Base-by-base conservation (phyloP, 2,888 invertebrate genomes). In the Elysia crispata region DNA sequence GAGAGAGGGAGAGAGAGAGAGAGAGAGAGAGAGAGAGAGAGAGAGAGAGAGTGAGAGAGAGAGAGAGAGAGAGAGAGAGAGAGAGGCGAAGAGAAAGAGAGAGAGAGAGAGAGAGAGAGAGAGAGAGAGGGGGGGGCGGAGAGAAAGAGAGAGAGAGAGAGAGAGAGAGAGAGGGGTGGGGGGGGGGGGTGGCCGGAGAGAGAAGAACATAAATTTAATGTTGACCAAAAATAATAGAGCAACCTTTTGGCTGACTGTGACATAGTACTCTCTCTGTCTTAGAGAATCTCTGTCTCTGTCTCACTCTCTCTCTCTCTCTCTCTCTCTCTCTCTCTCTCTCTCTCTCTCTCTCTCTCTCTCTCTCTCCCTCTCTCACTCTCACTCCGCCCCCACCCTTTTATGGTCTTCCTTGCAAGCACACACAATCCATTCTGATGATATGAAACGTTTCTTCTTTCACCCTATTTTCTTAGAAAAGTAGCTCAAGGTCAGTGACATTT, bases 251-350 rank as follows among this genome's bases (percentile, higher is more conserved):
- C 41, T 33, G 33, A 23, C 41, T 33, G 41, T 41, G 15, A 13
- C 41, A 30, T 30, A 31, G 8, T 41, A 13, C 54, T 6, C 41
- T 54, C 73, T 73, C 73, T 25, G 54, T 73, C 73, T 73, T 31
- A 54, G 54, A 54, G 54, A 54, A 25, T 73, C 54, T 54, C 6
- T 54, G 54, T 73, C 25, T 54, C 73, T 73, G 54, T 73, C 73
- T 49, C 73, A 54, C 73, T 73, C 73, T 73, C 73, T 73, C 73
- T 73, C 28, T 50, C 54, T 73, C 54, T 73, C n/a, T 13, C 28
- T 54, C 15, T 73, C 25, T 25, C 73, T 73, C 57, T 54, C 54
- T 54, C 57, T 54, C 54, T 50, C 13, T 54, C 54, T 50, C 54
- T 73, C 54, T 50, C 28, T 54, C 73, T 73, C 74, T 54, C 60